Conservation (phyloP, 2,888 invertebrate species). For the Polia nebulosa region DNA sequence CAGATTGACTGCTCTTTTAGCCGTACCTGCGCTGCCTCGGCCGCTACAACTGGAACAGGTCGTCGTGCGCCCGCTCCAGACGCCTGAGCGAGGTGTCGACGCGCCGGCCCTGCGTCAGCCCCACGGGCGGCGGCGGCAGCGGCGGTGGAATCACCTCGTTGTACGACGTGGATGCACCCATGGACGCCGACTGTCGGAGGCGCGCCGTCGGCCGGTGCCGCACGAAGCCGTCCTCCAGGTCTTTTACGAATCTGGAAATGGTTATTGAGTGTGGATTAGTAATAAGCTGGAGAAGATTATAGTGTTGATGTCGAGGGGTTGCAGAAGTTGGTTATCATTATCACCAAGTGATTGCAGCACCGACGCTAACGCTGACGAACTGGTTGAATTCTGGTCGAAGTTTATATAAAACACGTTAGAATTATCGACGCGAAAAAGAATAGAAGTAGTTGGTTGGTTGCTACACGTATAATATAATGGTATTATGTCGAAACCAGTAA, state of each 20-base stretch:
- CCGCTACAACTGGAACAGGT: constrained; percentile 97
- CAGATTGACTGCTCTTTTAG: neutral
- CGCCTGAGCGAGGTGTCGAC: constrained; percentile 95
- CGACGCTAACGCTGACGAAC: no score
- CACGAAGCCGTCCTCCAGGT: constrained; percentile 90
- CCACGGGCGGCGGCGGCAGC: constrained; percentile 91
- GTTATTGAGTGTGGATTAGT: neutral
- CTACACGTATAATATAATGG: no score
- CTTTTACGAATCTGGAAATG: constrained; percentile 89
- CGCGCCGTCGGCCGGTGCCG: constrained; percentile 90
- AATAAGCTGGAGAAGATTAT: neutral
- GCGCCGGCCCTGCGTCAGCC: constrained; percentile 95
- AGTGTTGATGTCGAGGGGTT: neutral
- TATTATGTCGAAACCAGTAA: neutral
- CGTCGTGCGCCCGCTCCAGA: constrained; percentile 96
- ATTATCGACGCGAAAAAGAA: no score
- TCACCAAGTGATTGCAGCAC: no score
- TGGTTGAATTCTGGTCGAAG: no score
- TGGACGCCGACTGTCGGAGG: constrained; percentile 90
- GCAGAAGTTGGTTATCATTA: neutral
- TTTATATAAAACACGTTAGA: no score
- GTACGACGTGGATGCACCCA: constrained; percentile 86
- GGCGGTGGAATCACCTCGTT: constrained; percentile 88
- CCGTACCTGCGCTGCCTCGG: constrained; percentile 86
- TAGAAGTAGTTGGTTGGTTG: no score